Conservation (phyloP, 92 coral and sea anemone species). For the Phenganax stokvisi region DNA sequence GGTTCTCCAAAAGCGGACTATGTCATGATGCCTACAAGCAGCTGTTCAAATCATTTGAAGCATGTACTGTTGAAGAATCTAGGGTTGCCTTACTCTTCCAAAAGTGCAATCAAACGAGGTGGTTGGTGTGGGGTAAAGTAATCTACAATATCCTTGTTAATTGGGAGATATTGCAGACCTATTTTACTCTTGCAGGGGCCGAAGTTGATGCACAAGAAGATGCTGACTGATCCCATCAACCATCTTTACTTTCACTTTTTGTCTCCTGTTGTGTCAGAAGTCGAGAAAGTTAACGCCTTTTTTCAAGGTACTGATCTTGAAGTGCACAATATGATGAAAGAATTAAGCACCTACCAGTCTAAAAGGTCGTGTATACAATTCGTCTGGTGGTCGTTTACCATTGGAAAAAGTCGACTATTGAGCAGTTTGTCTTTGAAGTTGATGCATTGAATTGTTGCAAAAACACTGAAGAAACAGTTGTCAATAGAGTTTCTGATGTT, state of each 20-base stretch:
- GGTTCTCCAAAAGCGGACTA: background rate
- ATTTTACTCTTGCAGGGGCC: background rate
- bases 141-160: slow-evolving; percentile 10
- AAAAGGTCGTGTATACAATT: slow-evolving; percentile 11
- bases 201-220: background rate
- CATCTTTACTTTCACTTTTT: background rate
- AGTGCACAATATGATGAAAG: slow-evolving; percentile 2
- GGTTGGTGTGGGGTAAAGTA: slow-evolving; percentile 25
- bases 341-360: background rate
- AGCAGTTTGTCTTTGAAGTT: slow-evolving; percentile 13
- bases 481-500: background rate
- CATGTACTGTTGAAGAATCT: background rate
- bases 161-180: slow-evolving; percentile 1
- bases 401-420: background rate
- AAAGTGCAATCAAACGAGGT: no score
- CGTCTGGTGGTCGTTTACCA: slow-evolving; percentile 2
- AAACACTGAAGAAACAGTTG: background rate
- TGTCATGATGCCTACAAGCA: background rate
- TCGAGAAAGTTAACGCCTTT: slow-evolving; percentile 26
- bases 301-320: slow-evolving; percentile 24
- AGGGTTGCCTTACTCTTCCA: background rate
- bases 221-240: no score
- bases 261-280: slow-evolving; percentile 15
- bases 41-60: background rate
- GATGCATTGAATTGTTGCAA: background rate